A percentile compares a stretch with the other conserved stretches of the same genome.
Evolutionary conservation across 1,140 invertebrate species (phyloP).

Genomic region (honey bee (Apis mellifera)): Amel_HAv3.1 CM009935.2:7613001-7613500

Average conservation of each 20-base stretch:
- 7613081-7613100: too few species aligned
- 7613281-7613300: slow-evolving; percentile 20
- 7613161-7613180: neutral
- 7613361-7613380: slow-evolving; percentile 1
- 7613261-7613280: neutral
- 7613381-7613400: neutral
- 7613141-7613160: too few species aligned
- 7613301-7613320: neutral
- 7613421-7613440: slow-evolving; percentile 9
- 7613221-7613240: neutral
- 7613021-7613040: too few species aligned
- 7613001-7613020: too few species aligned
- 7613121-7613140: too few species aligned
- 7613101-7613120: too few species aligned
- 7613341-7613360: neutral
- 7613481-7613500: neutral
- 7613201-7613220: slow-evolving; percentile 22
- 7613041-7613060: too few species aligned
- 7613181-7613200: slow-evolving; percentile 11
- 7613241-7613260: neutral
- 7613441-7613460: neutral
- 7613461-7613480: neutral
- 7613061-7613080: too few species aligned
- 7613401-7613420: neutral
- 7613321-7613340: neutral